Evolutionary conservation across 2,888 invertebrate genomes (phyloP).

Genomic region (Archips xylosteana): DNA sequence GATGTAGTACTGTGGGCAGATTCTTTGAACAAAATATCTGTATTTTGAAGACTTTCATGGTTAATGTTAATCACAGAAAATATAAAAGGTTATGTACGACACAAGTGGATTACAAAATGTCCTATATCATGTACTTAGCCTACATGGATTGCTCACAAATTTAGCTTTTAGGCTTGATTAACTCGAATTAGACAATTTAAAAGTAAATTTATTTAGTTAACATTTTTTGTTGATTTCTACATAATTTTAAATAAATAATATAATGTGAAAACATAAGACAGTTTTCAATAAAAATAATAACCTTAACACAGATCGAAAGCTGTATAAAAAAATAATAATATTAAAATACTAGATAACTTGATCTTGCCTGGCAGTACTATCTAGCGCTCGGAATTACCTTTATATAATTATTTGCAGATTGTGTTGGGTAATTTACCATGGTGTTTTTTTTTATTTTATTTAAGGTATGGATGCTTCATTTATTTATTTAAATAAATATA

Average conservation of each 20-base stretch:
- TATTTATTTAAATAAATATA: background rate
- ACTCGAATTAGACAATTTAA: background rate
- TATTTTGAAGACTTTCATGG: background rate
- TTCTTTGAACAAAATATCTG: background rate
- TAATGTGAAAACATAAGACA: background rate
- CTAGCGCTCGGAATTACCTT: background rate
- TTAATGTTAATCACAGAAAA: background rate
- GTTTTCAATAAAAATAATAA: background rate
- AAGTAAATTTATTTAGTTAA: background rate
- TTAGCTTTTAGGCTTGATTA: conserved; percentile 1
- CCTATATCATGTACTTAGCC: background rate
- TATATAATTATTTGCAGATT: background rate
- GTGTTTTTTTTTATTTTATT: background rate
- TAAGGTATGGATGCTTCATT: background rate
- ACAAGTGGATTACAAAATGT: background rate
- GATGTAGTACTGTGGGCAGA: background rate
- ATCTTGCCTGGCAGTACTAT: background rate
- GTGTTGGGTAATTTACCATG: background rate
- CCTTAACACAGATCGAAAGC: background rate
- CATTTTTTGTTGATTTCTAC: background rate
- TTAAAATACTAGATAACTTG: background rate
- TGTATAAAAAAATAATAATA: background rate
- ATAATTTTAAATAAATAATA: background rate
- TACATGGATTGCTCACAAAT: conserved; percentile 9
- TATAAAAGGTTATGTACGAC: background rate